These are phyloP conservation scores for Lasioglossum zephyrum DNA, from an alignment of 2,888 invertebrate species.

Conservation along the genomic window DNA sequence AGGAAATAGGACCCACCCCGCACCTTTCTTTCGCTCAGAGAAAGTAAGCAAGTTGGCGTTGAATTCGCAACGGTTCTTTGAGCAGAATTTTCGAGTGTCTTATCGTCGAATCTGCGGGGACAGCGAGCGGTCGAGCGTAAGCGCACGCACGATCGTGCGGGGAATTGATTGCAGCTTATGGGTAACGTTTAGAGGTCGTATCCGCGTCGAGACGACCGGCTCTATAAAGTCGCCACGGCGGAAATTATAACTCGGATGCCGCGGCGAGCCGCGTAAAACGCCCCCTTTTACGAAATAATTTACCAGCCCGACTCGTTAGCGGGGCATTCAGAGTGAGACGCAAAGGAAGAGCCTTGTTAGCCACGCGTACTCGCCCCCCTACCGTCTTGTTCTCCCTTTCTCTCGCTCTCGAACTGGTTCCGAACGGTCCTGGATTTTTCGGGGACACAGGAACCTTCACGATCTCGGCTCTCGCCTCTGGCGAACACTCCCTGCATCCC, in stretches of 20 bases:
- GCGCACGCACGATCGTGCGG: slow-evolving; percentile 26
- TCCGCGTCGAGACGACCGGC: slow-evolving; percentile 58
- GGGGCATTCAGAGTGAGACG: slow-evolving; percentile 66
- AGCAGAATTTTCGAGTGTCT: slow-evolving; percentile 2
- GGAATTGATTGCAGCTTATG: slow-evolving; percentile 72
- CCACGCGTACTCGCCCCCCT: slow-evolving; percentile 43
- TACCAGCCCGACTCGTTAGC: slow-evolving; percentile 75
- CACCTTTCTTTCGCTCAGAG: neutral
- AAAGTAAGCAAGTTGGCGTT: neutral
- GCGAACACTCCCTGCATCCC: neutral
- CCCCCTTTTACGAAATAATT: slow-evolving; percentile 75
- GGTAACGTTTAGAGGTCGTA: slow-evolving; percentile 62
- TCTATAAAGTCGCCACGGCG: slow-evolving; percentile 76
- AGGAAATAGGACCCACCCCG: neutral
- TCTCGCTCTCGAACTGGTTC: slow-evolving; percentile 2
- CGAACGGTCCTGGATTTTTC: slow-evolving; percentile 49
- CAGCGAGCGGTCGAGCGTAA: slow-evolving; percentile 16
- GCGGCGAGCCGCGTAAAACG: slow-evolving; percentile 65
- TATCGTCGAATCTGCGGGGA: slow-evolving; percentile 25
- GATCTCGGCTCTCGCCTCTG: neutral
- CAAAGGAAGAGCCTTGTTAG: slow-evolving; percentile 67
- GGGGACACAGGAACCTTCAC: neutral
- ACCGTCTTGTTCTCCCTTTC: neutral
- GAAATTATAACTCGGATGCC: slow-evolving; percentile 77
- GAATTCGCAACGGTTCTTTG: neutral